Percentiles rank a stretch among this genome's conserved stretches.
phyloP scores from a whole-genome alignment of 2,113 vertebrate species.

The Callaeas wilsoni region DNA sequence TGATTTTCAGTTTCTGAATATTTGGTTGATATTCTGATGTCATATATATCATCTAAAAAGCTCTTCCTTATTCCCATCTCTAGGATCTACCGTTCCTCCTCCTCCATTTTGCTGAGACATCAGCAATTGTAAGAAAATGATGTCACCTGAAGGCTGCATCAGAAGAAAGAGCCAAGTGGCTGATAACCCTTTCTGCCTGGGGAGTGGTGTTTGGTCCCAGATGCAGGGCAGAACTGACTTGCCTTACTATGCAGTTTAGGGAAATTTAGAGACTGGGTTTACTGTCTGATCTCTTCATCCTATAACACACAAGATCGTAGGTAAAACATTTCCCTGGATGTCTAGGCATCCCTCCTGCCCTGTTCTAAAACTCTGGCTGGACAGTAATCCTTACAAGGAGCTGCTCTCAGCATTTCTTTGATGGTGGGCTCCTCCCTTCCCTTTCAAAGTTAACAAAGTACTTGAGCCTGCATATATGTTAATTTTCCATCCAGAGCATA shows the following conservation, averaged over 20 bases:
- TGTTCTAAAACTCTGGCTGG: background rate
- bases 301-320: accelerated
- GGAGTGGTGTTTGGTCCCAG: background rate
- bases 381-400: background rate
- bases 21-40: background rate
- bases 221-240: background rate
- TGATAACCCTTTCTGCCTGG: background rate
- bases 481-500: background rate
- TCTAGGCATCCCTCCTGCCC: background rate
- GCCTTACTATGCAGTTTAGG: background rate
- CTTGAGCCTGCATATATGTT: background rate
- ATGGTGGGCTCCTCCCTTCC: background rate
- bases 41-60: background rate
- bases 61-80: background rate
- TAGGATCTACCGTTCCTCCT: background rate
- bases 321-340: background rate
- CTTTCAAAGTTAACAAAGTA: constrained; percentile 7
- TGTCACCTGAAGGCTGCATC: background rate
- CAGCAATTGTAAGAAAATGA: background rate
- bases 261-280: background rate
- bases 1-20: background rate
- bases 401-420: background rate
- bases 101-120: background rate
- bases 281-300: background rate
- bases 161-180: background rate